Evolutionary conservation across 92 coral and sea anemone genomes (phyloP), one percentile per base, ranked within the genome.

Genomic region (Porites evermanni): DNA sequence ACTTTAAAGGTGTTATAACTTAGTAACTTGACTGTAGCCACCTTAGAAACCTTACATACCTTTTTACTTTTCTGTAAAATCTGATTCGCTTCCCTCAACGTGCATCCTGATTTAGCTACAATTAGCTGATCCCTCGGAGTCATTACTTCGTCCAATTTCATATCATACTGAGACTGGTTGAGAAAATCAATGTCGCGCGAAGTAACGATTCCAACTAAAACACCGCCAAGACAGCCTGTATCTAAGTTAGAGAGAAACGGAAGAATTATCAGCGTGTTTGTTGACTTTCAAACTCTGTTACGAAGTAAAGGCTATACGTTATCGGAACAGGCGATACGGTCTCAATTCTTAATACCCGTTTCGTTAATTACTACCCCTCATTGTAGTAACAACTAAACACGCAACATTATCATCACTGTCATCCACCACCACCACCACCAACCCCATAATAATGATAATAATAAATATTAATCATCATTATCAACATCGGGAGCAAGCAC

Each of bases 161-260:
- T 66, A 59, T 89, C 91, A 38, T 70, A 91, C 59, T 93, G 88
- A 53, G 77, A 87, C 0, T 85, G 72, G 32, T 58, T 53, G 63
- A 97, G 93, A 78, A 97, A 97, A 74, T 97, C 98, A 23, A 97
- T 95, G 82, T 97, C 99, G 77, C 99, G 94, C 85, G 98, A 95
- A 29, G 99, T 97, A 53, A 97, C 94, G 80, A 97, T 97, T 67
- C 99, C 99, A 84, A 93, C 96, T 72, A 97, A 67, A 19, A 84
- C 86, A 61, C 99, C 96, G 2, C 98, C 98, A 93, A 97, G 94
- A 23, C 94, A 79, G 64, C 99, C 99, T 72, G 79, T 93, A 56
- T 95, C 99, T 97, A 83, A 5, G 61, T 20, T 69, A 32, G 7
- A 51, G 13, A 72, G n/a, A 7, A 70, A n/a, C 12, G 38, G 29